Percentiles rank a stretch among this genome's conserved stretches.
Conservation (phyloP, 2,113 vertebrate species). For the Hippocampus barbouri region DNA sequence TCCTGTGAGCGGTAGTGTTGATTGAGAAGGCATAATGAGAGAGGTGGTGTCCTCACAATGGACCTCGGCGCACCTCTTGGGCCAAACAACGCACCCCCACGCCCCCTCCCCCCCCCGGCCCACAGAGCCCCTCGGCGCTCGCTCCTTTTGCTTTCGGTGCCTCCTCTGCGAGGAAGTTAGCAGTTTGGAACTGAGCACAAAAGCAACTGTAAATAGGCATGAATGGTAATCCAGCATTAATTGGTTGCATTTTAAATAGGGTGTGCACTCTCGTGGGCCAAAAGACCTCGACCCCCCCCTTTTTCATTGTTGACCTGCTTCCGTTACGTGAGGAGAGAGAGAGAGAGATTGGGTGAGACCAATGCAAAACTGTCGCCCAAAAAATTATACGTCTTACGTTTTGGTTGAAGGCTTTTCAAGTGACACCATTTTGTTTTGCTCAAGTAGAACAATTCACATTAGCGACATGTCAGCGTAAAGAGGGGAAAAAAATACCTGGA, state of each 20-base stretch:
- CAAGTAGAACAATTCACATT: too few species aligned
- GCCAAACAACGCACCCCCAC: constrained; percentile 92
- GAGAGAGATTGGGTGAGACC: constrained; percentile 34
- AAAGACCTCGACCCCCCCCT: constrained; percentile 52
- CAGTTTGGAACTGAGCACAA: constrained; percentile 96
- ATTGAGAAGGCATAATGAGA: constrained; percentile 99
- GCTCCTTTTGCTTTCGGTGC: constrained; percentile 20
- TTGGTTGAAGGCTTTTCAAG: background rate
- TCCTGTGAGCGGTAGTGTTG: constrained; percentile 98
- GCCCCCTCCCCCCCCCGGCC: constrained; percentile 15
- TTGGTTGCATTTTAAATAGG: constrained; percentile 93
- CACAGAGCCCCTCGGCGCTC: constrained; percentile 76
- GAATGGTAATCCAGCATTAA: constrained; percentile 99
- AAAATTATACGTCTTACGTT: constrained; percentile 5
- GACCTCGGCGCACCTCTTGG: constrained; percentile 93
- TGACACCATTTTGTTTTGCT: background rate
- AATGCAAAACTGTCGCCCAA: constrained; percentile 23
- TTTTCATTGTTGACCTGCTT: constrained; percentile 54
- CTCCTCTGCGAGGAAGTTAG: constrained; percentile 79
- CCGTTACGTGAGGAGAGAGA: constrained; percentile 38
- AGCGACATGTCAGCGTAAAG: too few species aligned
- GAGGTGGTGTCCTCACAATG: constrained; percentile 99
- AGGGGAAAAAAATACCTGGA: too few species aligned
- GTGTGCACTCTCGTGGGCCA: constrained; percentile 80
- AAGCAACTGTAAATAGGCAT: constrained; percentile 99